Evolutionary conservation across 1,140 invertebrate genomes (phyloP), one percentile per base, ranked within the genome.

Genomic region (Pachyrhynchus sulphureomaculatus): DNA sequence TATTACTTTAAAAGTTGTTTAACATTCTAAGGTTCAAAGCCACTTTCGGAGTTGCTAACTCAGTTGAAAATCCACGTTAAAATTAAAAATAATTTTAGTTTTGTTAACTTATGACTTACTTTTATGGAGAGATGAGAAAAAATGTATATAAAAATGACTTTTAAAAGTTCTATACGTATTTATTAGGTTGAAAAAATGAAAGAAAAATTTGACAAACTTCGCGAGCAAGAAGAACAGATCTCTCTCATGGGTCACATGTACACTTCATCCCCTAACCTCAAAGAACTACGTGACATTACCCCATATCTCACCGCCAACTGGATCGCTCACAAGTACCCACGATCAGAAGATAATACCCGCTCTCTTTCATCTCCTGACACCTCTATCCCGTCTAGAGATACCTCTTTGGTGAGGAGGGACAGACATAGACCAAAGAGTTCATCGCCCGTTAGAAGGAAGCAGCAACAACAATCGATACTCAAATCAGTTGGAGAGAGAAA

Each of bases 161-260:
- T n/a, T n/a, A n/a, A n/a, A n/a, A n/a, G n/a, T n/a, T n/a, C n/a
- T n/a, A n/a, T n/a, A n/a, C n/a, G n/a, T n/a, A 37, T 26, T 18
- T 15, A n/a, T 15, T 24, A 61, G 58, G 86, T 88, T 2, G 81
- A 86, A 64, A 83, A 84, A 20, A 81, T 92, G 54, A 81, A 85
- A 32, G 80, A 82, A 32, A 86, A 86, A 67, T 91, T 91, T 66
- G 86, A 89, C 54, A 76, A 75, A 0, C 72, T 72, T 4, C 42
- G 53, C n/a, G 82, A 82, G 23, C 47, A 65, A 57, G 82, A 82
- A 23, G 45, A 64, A 49, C 71, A 78, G 15, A 82, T 86, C 45
- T 89, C 88, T 4, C 73, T 90, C 8, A 75, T 92, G 5, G 89
- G 89, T 0, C 84, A 89, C 67, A 88, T 92, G 81, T 93, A 89